Conservation (phyloP, 2,113 vertebrate species). For the Bettongia penicillata region DNA sequence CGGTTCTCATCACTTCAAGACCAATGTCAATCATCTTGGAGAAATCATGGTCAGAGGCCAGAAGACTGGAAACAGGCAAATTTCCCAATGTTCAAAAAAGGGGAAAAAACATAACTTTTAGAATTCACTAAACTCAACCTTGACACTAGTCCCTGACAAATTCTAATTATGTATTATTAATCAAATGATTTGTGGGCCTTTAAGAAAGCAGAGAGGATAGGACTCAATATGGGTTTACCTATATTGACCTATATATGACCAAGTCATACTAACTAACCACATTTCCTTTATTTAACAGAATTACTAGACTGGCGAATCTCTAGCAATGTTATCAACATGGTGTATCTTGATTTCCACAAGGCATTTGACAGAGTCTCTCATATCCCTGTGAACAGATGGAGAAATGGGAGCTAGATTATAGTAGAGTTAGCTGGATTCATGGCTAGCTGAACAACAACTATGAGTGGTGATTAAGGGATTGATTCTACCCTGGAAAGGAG, state of each 20-base stretch:
- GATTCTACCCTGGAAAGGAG: not conserved
- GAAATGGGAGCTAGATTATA: slow-evolving; percentile 24
- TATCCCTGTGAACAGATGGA: slow-evolving; percentile 11
- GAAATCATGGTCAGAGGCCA: slow-evolving; percentile 20
- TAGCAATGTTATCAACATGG: not conserved
- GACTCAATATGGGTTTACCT: slow-evolving; percentile 14
- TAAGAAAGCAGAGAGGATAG: slow-evolving; percentile 14
- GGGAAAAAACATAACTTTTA: not conserved
- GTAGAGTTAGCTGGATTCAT: slow-evolving; percentile 13
- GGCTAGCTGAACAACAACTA: slow-evolving; percentile 20
- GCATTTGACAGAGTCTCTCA: slow-evolving; percentile 15
- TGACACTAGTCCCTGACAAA: not conserved
- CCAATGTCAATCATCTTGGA: not conserved
- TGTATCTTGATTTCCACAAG: slow-evolving; percentile 24
- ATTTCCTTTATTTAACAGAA: slow-evolving; percentile 33
- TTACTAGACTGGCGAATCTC: slow-evolving; percentile 12
- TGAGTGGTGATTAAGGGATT: slow-evolving; percentile 21
- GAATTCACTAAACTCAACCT: not conserved
- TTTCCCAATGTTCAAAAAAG: slow-evolving; percentile 18
- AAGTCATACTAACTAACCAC: slow-evolving; percentile 49
- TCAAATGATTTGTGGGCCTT: slow-evolving; percentile 35
- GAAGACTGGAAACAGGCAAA: slow-evolving; percentile 21
- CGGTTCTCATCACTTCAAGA: slow-evolving; percentile 9
- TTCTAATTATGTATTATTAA: slow-evolving; percentile 10
- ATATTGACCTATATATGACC: not conserved